Percentiles rank a stretch among this genome's conserved stretches.
Conservation (phyloP, 2,113 vertebrate species). For the Lonchura striata region DNA sequence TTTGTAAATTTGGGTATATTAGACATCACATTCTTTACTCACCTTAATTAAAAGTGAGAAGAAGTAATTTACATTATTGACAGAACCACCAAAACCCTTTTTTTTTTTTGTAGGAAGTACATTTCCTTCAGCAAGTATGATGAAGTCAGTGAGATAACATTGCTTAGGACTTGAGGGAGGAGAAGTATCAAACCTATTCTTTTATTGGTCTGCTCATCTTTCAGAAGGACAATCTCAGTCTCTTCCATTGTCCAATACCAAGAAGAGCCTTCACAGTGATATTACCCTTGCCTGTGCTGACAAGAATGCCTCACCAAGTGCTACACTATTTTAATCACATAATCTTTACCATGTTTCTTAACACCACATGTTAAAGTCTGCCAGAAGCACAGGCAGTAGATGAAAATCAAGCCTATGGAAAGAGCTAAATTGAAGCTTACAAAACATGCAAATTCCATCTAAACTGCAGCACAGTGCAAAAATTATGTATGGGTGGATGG, state of each 20-base stretch:
- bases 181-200: background rate
- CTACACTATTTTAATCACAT: background rate
- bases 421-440: background rate
- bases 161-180: background rate
- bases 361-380: background rate
- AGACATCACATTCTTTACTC: background rate
- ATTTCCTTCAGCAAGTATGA: background rate
- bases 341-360: background rate
- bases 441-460: background rate
- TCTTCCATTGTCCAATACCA: background rate
- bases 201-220: background rate
- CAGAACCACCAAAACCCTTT: background rate
- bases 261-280: background rate
- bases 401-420: background rate
- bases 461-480: background rate
- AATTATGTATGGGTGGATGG: background rate
- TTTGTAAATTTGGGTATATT: background rate
- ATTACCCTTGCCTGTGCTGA: background rate
- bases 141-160: background rate
- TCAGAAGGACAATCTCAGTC: background rate
- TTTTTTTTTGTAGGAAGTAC: background rate
- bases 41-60: constrained; percentile 20
- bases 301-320: background rate
- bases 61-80: background rate
- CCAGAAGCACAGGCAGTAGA: background rate